Evolutionary conservation across 2,888 invertebrate species (phyloP).

Genomic region (Chloroclysta siterata): DNA sequence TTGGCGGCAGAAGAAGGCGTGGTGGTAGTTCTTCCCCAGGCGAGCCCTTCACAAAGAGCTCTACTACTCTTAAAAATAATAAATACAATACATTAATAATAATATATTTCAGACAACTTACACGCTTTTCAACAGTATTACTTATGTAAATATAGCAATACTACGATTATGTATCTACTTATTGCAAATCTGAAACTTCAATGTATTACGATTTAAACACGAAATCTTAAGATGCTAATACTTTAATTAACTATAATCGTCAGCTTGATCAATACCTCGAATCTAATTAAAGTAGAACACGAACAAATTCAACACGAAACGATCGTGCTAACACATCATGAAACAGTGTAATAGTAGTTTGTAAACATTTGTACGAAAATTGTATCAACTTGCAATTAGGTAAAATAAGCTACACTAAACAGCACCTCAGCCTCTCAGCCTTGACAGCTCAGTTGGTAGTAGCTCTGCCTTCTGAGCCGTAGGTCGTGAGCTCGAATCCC

Average conservation of each 20-base stretch:
- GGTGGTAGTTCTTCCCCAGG: too few species aligned
- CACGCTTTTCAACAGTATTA: too few species aligned
- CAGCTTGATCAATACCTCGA: slow-evolving; percentile 6
- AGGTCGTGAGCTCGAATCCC: too few species aligned
- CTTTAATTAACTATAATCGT: slow-evolving; percentile 15
- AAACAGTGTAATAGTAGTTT: slow-evolving; percentile 23
- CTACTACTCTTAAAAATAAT: too few species aligned
- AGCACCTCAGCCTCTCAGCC: too few species aligned
- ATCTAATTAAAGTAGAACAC: slow-evolving; percentile 35
- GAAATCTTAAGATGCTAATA: slow-evolving; percentile 6
- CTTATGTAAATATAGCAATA: too few species aligned
- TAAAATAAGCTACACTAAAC: neutral
- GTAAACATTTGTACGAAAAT: slow-evolving; percentile 20
- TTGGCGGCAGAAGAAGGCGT: too few species aligned
- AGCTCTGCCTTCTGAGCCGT: too few species aligned
- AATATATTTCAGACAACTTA: too few species aligned
- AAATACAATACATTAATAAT: too few species aligned
- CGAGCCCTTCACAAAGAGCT: too few species aligned
- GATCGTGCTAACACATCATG: slow-evolving; percentile 28
- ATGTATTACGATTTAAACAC: neutral
- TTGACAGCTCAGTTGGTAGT: too few species aligned
- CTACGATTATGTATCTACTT: neutral
- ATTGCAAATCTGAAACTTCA: neutral
- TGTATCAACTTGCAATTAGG: neutral
- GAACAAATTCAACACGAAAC: slow-evolving; percentile 29